Base-by-base conservation (phyloP, 2,797 vertebrate genomes). In the Parotocinclus haroldoi region DNA sequence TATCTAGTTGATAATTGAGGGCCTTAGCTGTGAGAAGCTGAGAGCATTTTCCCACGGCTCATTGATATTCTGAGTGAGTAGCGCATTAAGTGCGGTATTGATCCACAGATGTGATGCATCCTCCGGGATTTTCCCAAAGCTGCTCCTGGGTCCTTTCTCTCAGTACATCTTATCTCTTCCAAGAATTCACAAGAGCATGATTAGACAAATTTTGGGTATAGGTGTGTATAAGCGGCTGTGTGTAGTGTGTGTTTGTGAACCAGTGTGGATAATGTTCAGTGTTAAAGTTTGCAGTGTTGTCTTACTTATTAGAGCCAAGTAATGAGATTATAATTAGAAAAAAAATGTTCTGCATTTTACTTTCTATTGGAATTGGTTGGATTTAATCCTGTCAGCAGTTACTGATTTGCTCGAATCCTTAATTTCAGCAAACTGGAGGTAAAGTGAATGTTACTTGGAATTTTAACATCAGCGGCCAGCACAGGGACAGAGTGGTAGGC, bases 41-140 rank as follows among this genome's bases (percentile, higher is more conserved):
- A 72, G 78, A 82, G 79, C 66, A 45, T 66, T 78, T 89, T 88
- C 86, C 86, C 86, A 88, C 80, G 69, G 69, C 83, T 62, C 72
- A 71, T 88, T 85, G 76, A 82, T 81, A 85, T 88, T 83, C 85
- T 36, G 71, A 18, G 68, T 77, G 69, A 61, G 73, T 50, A 61
- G 58, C 11, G 69, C 67, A 60, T 69, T 78, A 65, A 84, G 82
- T 77, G 61, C 65, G 9, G 49, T 85, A 88, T 89, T 65, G 88
- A 89, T 85, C 82, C 60, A 78, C 77, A 79, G 66, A 80, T 78
- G 80, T 62, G 78, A 79, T 73, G 76, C 67, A 58, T 81, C 84
- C 77, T 27, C 69, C 16, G 62, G 73, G 77, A 77, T 68, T 82
- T 60, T 67, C 67, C 65, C 68, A 68, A 66, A 78, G 70, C 76